phyloP scores from a whole-genome alignment of 1,140 invertebrate species.

The Pseudobourletiella spinata region DNA sequence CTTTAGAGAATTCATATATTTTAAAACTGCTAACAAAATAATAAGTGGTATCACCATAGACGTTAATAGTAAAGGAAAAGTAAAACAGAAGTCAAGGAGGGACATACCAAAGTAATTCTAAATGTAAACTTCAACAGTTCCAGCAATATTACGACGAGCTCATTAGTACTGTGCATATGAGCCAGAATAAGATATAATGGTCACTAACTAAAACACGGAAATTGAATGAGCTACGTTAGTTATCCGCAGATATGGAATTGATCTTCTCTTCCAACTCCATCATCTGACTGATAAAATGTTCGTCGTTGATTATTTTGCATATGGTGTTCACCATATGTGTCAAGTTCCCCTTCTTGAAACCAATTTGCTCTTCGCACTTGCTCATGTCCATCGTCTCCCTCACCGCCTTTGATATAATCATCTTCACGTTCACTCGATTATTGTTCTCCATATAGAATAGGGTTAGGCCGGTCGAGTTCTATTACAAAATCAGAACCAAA shows the following conservation, averaged over 20 bases:
- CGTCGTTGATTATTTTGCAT: slow-evolving; percentile 59
- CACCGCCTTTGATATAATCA: slow-evolving; percentile 22
- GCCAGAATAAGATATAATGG: too few relatives aligned
- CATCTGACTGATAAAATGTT: slow-evolving; percentile 59
- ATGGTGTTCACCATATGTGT: slow-evolving; percentile 52
- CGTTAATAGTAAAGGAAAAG: background rate
- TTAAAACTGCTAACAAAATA: too few relatives aligned
- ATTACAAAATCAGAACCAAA: too few relatives aligned
- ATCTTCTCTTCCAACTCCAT: slow-evolving; percentile 63
- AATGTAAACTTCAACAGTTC: too few relatives aligned
- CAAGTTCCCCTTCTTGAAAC: slow-evolving; percentile 52
- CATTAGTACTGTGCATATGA: too few relatives aligned
- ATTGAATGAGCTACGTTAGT: slow-evolving; percentile 40
- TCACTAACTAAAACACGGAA: too few relatives aligned
- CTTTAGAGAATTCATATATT: too few relatives aligned
- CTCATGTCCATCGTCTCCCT: slow-evolving; percentile 49
- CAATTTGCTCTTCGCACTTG: slow-evolving; percentile 61
- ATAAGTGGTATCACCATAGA: too few relatives aligned
- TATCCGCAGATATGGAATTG: slow-evolving; percentile 61
- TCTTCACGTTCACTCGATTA: slow-evolving; percentile 17
- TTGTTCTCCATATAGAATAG: slow-evolving; percentile 34
- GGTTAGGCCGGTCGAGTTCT: slow-evolving; percentile 23
- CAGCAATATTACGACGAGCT: too few relatives aligned
- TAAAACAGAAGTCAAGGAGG: too few relatives aligned
- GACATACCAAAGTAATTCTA: background rate